phyloP scores from a whole-genome alignment of 2,113 vertebrate genomes.

The Chaenocephalus aceratus region DNA sequence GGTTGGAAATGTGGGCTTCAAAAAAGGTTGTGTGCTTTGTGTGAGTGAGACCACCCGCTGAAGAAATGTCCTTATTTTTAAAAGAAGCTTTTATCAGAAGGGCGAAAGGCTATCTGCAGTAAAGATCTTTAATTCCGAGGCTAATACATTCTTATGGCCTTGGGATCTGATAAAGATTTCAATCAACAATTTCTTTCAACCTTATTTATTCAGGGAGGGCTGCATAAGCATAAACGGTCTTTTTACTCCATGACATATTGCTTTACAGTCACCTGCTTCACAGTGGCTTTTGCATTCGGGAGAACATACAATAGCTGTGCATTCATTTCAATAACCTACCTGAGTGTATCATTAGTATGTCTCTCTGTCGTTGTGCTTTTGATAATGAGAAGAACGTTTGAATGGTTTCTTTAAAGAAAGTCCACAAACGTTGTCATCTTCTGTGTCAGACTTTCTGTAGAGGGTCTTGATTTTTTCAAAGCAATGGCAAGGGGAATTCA shows the following conservation, averaged over 20 bases:
- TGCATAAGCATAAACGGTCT: neutral
- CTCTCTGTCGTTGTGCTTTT: neutral
- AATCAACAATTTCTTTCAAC: slow-evolving; percentile 20
- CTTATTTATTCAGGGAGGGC: slow-evolving; percentile 3
- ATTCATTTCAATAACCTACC: too few species aligned
- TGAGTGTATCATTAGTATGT: neutral
- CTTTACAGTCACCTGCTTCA: neutral
- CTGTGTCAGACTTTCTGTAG: neutral
- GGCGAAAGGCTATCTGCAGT: slow-evolving; percentile 9
- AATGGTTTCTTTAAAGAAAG: neutral
- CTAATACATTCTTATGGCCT: slow-evolving; percentile 14
- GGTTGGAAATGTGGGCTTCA: neutral
- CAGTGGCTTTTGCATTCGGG: neutral
- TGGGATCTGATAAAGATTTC: slow-evolving; percentile 34
- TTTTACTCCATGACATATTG: neutral
- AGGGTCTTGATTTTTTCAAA: slow-evolving; percentile 5
- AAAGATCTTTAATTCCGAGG: slow-evolving; percentile 44
- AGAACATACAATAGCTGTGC: neutral
- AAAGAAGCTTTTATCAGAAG: slow-evolving; percentile 1
- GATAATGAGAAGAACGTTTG: neutral
- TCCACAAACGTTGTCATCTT: neutral
- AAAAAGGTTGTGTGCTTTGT: neutral
- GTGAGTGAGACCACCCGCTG: neutral
- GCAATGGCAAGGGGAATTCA: neutral
- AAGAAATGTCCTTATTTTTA: slow-evolving; percentile 16